Evolutionary conservation across 2,797 vertebrate species (phyloP).

Genomic region (Austrolebias charrua): DNA sequence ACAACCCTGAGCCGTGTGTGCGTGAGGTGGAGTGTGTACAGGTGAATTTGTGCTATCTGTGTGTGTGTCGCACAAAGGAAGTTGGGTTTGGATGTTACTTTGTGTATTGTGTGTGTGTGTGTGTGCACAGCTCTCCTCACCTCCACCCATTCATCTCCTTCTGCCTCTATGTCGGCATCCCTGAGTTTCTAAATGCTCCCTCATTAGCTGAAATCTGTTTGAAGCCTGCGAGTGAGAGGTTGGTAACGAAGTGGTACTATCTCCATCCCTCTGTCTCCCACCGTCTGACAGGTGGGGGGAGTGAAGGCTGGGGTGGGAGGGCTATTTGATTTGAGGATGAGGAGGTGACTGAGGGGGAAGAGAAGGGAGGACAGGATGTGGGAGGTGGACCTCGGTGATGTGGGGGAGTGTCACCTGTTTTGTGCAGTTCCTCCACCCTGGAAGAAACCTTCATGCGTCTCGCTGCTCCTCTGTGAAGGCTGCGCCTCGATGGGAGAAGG

Average conservation of each 20-base stretch:
- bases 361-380: conserved; percentile 55
- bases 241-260: conserved; percentile 75
- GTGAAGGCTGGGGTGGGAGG: conserved; percentile 53
- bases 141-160: conserved; percentile 18
- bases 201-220: conserved; percentile 98
- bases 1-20: conserved; percentile 83
- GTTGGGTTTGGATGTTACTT: conserved; percentile 52
- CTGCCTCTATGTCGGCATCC: conserved; percentile 82
- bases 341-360: conserved; percentile 34
- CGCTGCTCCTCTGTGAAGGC: conserved; percentile 54
- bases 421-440: conserved; percentile 54
- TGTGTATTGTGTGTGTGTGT: conserved; percentile 30
- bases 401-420: conserved; percentile 57
- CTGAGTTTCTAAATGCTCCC: conserved; percentile 89
- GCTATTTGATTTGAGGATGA: conserved; percentile 68
- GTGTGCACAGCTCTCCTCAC: conserved; percentile 36
- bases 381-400: conserved; percentile 65
- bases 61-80: conserved; percentile 39
- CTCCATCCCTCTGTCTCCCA: conserved; percentile 67
- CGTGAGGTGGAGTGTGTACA: conserved; percentile 50
- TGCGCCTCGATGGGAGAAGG: conserved; percentile 50
- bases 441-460: conserved; percentile 71
- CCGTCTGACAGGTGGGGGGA: conserved; percentile 76
- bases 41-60: conserved; percentile 40
- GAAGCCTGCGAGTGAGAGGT: conserved; percentile 83